A percentile compares a stretch with the other conserved stretches of the same genome.
These are phyloP conservation scores for Condylura cristata DNA, from an alignment of 2,113 vertebrate genomes.

Conservation along the genomic window DNA sequence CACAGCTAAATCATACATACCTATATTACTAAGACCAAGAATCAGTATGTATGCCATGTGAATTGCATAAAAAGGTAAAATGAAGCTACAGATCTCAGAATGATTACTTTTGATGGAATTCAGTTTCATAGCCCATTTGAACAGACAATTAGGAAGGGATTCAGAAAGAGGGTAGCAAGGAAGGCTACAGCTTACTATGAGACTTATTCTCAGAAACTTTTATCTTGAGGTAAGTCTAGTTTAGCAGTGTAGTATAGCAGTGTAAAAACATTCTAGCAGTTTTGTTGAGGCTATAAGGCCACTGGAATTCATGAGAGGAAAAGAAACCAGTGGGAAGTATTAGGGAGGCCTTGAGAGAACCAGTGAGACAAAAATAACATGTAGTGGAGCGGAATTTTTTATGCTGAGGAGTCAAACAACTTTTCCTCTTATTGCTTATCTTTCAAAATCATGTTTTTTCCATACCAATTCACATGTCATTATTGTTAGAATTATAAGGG, in stretches of 20 bases:
- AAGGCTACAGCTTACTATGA: not conserved
- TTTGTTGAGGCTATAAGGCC: not conserved
- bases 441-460: conserved; percentile 13
- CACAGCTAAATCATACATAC: not conserved
- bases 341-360: not conserved
- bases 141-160: not conserved
- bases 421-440: not conserved
- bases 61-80: not conserved
- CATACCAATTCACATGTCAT: not conserved
- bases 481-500: not conserved
- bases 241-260: not conserved
- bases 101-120: not conserved
- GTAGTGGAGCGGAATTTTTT: not conserved
- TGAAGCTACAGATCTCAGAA: not conserved
- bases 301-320: not conserved
- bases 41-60: not conserved
- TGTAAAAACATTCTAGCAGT: not conserved
- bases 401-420: not conserved
- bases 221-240: not conserved
- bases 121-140: not conserved
- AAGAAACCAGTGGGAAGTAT: not conserved
- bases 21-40: not conserved
- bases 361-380: not conserved
- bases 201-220: not conserved
- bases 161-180: not conserved